These are phyloP conservation scores for Thysanoteuthis rhombus DNA, from an alignment of 2,888 invertebrate species.

Conservation along the genomic window DNA sequence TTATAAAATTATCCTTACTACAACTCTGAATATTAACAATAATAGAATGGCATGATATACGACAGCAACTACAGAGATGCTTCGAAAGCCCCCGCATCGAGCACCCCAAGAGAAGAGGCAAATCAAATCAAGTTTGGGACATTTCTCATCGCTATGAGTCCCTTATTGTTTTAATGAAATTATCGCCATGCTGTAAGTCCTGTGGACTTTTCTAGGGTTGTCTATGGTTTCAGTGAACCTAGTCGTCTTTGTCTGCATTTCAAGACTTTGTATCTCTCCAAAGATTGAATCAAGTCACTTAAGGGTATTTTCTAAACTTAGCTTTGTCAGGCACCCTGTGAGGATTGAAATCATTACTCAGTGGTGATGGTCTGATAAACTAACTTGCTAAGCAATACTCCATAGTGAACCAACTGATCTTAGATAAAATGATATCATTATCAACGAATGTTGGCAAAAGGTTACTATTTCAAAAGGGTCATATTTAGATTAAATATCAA, in stretches of 20 bases:
- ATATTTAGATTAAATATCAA: too few species aligned
- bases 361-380: too few species aligned
- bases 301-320: too few species aligned
- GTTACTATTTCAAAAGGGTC: too few species aligned
- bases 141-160: background rate
- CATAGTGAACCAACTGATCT: too few species aligned
- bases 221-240: too few species aligned
- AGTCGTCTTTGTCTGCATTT: background rate
- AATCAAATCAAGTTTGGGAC: background rate
- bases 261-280: background rate
- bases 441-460: too few species aligned
- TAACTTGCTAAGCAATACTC: too few species aligned
- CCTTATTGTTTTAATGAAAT: background rate
- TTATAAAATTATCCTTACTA: background rate
- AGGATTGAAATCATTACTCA: too few species aligned
- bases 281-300: too few species aligned
- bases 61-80: background rate
- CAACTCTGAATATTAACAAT: background rate
- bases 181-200: background rate
- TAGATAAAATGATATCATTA: too few species aligned
- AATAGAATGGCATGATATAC: background rate
- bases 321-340: too few species aligned
- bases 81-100: background rate
- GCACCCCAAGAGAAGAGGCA: background rate
- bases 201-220: background rate